These are phyloP conservation scores for Beaufortia kweichowensis DNA, from an alignment of 2,113 vertebrate genomes.

Conservation along the genomic window DNA sequence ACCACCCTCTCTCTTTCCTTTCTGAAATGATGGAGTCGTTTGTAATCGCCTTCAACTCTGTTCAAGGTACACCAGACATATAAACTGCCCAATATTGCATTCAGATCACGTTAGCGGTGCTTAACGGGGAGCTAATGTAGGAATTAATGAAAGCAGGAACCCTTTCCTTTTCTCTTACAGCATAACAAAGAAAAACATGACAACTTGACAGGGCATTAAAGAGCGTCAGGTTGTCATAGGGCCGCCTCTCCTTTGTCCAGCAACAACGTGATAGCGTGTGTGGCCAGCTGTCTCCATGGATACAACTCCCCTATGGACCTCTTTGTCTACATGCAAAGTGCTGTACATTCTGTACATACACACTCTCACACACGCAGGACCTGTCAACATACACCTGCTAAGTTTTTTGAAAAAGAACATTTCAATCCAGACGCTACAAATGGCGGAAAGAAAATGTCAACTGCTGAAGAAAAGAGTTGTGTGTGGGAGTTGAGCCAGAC, in stretches of 20 bases:
- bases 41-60: conserved; percentile 45
- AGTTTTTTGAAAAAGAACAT: conserved; percentile 23
- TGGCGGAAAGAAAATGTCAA: conserved; percentile 23
- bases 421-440: conserved; percentile 29
- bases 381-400: conserved; percentile 37
- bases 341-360: background rate
- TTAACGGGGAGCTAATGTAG: conserved; percentile 43
- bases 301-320: conserved; percentile 53
- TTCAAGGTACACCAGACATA: conserved; percentile 30
- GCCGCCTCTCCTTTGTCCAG: conserved; percentile 43
- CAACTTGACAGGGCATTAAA: conserved; percentile 55
- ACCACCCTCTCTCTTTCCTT: background rate
- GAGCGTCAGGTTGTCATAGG: conserved; percentile 44
- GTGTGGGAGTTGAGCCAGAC: conserved; percentile 44
- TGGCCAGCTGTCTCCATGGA: conserved; percentile 57
- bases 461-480: conserved; percentile 1
- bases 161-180: conserved; percentile 47
- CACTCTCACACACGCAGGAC: conserved; percentile 8
- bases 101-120: conserved; percentile 46
- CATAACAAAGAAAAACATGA: conserved; percentile 53
- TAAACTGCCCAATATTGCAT: conserved; percentile 44
- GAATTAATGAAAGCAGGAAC: conserved; percentile 53
- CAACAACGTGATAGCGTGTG: conserved; percentile 45
- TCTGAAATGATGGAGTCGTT: conserved; percentile 39
- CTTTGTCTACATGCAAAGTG: conserved; percentile 35